These are phyloP conservation scores for Samia ricini DNA, from an alignment of 1,140 invertebrate genomes.

Conservation along the genomic window DNA sequence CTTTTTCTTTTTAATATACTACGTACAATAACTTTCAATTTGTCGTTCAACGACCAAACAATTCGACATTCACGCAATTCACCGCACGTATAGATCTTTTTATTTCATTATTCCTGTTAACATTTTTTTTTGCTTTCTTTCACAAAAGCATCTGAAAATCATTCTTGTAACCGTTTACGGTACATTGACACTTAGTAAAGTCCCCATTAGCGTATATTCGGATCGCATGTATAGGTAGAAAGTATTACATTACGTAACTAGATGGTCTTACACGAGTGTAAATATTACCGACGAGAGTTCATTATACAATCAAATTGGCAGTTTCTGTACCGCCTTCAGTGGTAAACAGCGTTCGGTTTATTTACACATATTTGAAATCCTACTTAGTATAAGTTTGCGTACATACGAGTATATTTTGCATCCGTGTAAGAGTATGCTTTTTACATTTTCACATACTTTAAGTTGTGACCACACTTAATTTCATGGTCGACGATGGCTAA, in stretches of 20 bases:
- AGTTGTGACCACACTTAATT: no score
- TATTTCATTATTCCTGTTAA: no score
- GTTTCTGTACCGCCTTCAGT: neutral
- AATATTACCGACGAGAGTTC: slow-evolving; percentile 15
- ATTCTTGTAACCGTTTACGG: neutral
- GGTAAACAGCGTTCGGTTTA: slow-evolving; percentile 2
- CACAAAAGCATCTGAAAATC: neutral
- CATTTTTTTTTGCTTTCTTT: neutral
- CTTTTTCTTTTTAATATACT: no score
- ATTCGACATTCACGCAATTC: neutral
- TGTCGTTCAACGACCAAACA: neutral
- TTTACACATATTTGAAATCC: neutral
- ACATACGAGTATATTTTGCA: neutral
- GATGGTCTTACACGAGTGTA: slow-evolving; percentile 8
- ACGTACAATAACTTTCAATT: neutral
- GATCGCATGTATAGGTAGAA: slow-evolving; percentile 6
- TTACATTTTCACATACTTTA: neutral
- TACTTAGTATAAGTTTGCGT: neutral
- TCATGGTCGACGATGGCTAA: no score
- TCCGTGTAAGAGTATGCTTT: neutral
- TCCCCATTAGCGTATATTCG: neutral
- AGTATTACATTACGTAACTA: slow-evolving; percentile 7
- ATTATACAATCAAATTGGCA: slow-evolving; percentile 19
- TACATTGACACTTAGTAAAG: neutral
- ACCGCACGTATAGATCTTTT: neutral